phyloP scores from a whole-genome alignment of 2,888 invertebrate genomes.

The Glyphotaelius pellucidus region DNA sequence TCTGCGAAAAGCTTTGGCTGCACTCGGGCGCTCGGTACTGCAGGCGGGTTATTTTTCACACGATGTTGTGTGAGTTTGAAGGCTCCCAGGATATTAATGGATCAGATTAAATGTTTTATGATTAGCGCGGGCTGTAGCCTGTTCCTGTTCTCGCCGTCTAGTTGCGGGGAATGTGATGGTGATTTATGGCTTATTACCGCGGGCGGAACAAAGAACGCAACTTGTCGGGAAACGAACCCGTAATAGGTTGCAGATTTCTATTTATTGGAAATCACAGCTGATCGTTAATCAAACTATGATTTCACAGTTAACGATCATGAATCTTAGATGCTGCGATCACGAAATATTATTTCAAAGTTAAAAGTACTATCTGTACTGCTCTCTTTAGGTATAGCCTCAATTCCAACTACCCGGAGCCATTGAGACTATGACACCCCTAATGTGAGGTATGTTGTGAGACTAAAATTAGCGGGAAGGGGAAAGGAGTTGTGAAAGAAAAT shows the following conservation, averaged over 20 bases:
- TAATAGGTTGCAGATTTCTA: not conserved
- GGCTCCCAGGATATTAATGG: slow-evolving; percentile 63
- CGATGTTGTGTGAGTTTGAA: slow-evolving; percentile 60
- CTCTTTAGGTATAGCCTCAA: no score
- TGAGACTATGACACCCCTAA: not conserved
- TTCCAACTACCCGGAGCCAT: not conserved
- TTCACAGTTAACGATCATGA: not conserved
- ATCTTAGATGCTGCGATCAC: not conserved
- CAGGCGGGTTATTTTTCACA: slow-evolving; percentile 59
- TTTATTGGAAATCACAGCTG: not conserved
- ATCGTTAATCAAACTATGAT: slow-evolving; percentile 1
- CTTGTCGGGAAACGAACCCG: not conserved
- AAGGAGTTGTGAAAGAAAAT: no score
- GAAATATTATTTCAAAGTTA: not conserved
- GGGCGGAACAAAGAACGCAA: slow-evolving; percentile 33
- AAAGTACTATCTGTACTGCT: not conserved
- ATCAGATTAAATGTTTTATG: slow-evolving; percentile 64
- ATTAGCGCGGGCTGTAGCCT: slow-evolving; percentile 52
- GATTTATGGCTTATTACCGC: slow-evolving; percentile 32
- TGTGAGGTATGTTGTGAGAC: not conserved
- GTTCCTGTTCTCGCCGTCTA: slow-evolving; percentile 30
- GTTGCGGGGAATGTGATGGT: slow-evolving; percentile 16
- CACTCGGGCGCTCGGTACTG: not conserved
- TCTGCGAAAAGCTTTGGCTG: slow-evolving; percentile 50
- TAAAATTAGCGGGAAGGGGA: no score